Evolutionary conservation across 2,888 invertebrate genomes (phyloP).

Genomic region (Chrysina gloriosa): DNA sequence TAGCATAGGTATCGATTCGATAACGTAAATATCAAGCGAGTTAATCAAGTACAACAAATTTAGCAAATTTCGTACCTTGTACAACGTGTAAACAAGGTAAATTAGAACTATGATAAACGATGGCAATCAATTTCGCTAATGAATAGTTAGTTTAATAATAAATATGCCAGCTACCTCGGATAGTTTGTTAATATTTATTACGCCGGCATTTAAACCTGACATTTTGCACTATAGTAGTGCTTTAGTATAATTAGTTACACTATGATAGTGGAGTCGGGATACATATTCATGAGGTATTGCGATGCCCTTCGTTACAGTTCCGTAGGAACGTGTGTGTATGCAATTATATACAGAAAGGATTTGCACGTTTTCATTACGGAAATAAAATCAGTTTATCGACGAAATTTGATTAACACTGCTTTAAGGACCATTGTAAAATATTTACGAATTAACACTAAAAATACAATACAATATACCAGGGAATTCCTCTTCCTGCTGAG

Average conservation of each 20-base stretch:
- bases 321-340: no score
- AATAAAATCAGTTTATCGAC: no score
- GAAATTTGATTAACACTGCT: no score
- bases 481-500: no score
- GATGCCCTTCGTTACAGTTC: not conserved
- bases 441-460: no score
- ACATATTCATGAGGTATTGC: not conserved
- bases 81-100: not conserved
- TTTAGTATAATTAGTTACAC: conserved; percentile 7
- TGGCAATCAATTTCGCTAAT: conserved; percentile 23
- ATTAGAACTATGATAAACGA: conserved; percentile 9
- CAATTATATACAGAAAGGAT: no score
- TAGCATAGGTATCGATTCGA: not conserved
- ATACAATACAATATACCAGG: no score
- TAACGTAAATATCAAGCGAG: conserved; percentile 1
- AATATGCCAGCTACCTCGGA: not conserved
- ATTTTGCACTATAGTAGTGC: conserved; percentile 4
- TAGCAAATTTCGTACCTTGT: not conserved
- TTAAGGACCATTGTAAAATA: no score
- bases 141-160: conserved; percentile 21
- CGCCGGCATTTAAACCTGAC: conserved; percentile 19
- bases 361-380: no score
- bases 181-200: not conserved
- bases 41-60: conserved; percentile 5
- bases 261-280: not conserved